phyloP scores from a whole-genome alignment of 2,888 invertebrate species.

The Philereme transversata region DNA sequence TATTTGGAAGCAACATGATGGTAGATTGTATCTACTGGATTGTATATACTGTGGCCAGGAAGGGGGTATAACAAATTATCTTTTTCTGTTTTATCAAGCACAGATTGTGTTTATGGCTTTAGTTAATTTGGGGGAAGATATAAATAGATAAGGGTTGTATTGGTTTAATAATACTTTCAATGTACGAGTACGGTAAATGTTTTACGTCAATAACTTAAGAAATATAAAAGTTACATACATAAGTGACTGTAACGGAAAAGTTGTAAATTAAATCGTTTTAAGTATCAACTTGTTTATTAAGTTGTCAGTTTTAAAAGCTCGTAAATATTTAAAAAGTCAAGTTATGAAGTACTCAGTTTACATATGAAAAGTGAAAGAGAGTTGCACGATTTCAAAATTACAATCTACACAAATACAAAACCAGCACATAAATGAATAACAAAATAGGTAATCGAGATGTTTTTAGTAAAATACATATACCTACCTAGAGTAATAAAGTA shows the following conservation, averaged over 20 bases:
- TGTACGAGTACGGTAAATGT: too few relatives aligned
- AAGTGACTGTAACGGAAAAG: too few relatives aligned
- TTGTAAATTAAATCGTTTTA: background rate
- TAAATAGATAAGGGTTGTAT: constrained; percentile 16
- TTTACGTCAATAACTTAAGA: too few relatives aligned
- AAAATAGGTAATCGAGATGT: background rate
- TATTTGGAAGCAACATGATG: background rate
- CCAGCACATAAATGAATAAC: too few relatives aligned
- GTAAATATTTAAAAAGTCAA: constrained; percentile 11
- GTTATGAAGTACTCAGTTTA: constrained; percentile 6
- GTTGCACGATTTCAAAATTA: constrained; percentile 12
- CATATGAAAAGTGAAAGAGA: constrained; percentile 11
- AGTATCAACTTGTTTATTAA: constrained; percentile 12
- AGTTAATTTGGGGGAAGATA: constrained; percentile 10
- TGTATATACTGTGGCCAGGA: constrained; percentile 19
- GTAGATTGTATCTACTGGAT: constrained; percentile 1
- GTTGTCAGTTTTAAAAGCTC: constrained; percentile 19
- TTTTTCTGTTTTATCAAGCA: constrained; percentile 24
- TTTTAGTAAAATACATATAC: background rate
- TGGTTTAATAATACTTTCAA: background rate
- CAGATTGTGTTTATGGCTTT: constrained; percentile 26
- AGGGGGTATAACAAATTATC: constrained; percentile 28
- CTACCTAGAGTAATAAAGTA: too few relatives aligned
- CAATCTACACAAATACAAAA: background rate
- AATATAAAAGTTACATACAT: too few relatives aligned